These are phyloP conservation scores for Platysternon megacephalum DNA, from an alignment of 2,113 vertebrate species.

Conservation along the genomic window DNA sequence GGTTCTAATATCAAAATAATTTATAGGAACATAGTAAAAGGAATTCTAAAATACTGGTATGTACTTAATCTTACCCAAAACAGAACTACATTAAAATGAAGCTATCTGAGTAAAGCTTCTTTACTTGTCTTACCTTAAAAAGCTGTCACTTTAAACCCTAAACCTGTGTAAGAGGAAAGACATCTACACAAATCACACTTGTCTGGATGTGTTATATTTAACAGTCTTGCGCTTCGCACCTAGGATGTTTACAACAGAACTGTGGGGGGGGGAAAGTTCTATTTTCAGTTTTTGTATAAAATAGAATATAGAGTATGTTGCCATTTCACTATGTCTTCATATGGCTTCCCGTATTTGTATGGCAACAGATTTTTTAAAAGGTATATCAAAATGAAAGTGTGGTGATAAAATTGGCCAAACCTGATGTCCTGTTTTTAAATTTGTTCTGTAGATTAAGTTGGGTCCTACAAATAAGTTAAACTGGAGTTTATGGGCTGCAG, in stretches of 20 bases:
- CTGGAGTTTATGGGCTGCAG: background rate
- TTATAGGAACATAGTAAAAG: background rate
- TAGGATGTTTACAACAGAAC: background rate
- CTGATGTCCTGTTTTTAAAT: background rate
- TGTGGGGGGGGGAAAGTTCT: background rate
- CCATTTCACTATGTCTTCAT: background rate
- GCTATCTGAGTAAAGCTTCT: background rate
- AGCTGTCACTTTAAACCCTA: background rate
- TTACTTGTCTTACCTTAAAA: background rate
- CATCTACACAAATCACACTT: background rate
- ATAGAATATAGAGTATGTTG: background rate
- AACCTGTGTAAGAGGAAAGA: background rate
- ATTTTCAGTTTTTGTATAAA: background rate
- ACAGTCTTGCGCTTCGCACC: background rate
- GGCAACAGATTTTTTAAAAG: background rate
- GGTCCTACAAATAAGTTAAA: background rate
- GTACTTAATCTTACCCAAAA: background rate
- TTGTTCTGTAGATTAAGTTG: background rate
- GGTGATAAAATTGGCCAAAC: background rate
- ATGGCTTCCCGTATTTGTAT: background rate
- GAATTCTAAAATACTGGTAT: background rate
- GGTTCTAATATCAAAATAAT: background rate
- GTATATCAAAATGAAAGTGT: background rate
- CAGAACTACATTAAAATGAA: no score
- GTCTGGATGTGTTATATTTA: background rate